These are phyloP conservation scores for Flabesymbios commensalis DNA, from an alignment of 2,888 invertebrate species.

Conservation along the genomic window DNA sequence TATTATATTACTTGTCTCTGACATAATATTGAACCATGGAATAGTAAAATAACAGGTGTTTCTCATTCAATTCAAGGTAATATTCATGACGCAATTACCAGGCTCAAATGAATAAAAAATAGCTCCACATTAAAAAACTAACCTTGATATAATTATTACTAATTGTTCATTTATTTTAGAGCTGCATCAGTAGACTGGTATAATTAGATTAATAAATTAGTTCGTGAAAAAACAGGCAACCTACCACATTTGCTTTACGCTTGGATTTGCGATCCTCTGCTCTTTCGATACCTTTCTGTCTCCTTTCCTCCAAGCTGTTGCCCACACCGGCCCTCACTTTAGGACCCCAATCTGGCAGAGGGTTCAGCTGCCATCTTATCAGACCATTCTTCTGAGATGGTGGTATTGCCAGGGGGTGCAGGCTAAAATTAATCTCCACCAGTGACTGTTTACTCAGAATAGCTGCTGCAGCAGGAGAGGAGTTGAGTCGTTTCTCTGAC, in stretches of 20 bases:
- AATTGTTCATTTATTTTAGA: neutral
- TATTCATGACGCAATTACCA: too few species aligned
- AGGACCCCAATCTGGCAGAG: conserved; percentile 88
- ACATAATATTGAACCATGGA: too few species aligned
- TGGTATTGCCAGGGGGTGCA: conserved; percentile 78
- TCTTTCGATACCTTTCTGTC: conserved; percentile 24
- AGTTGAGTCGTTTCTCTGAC: conserved; percentile 40
- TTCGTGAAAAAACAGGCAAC: neutral
- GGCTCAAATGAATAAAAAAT: too few species aligned
- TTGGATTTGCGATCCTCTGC: conserved; percentile 12
- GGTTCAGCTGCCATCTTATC: conserved; percentile 75
- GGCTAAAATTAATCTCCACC: conserved; percentile 45
- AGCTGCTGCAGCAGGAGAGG: conserved; percentile 44
- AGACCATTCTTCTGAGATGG: conserved; percentile 74
- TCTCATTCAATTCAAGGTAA: too few species aligned
- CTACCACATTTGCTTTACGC: conserved; percentile 9
- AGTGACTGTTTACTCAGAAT: conserved; percentile 50
- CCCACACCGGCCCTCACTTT: conserved; percentile 70
- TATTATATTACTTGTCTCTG: too few species aligned
- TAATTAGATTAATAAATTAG: neutral
- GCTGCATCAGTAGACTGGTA: neutral
- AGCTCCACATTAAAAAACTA: too few species aligned
- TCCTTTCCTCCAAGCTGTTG: conserved; percentile 18
- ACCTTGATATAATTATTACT: too few species aligned
- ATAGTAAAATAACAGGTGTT: too few species aligned